Conservation (phyloP, 2,113 vertebrate species). For the Ailuropoda melanoleuca region DNA sequence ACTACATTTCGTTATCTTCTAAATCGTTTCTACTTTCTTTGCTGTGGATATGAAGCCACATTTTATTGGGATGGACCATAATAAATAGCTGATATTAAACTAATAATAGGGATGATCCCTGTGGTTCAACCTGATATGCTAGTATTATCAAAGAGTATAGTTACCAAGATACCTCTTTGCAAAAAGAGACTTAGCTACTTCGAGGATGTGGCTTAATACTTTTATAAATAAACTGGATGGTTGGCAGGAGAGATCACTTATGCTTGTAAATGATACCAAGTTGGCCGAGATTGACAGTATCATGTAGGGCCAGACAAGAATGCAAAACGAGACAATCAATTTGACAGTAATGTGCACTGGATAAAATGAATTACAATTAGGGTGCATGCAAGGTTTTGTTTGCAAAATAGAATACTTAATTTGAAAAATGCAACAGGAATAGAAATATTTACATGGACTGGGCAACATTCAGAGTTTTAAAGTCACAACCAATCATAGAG, state of each 20-base stretch:
- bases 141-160: background rate
- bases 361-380: conserved; percentile 18
- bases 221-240: conserved; percentile 40
- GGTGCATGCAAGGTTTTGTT: background rate
- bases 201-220: conserved; percentile 28
- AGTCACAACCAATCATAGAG: background rate
- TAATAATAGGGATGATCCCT: background rate
- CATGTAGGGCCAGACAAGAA: background rate
- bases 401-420: conserved; percentile 54
- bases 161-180: conserved; percentile 9
- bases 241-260: conserved; percentile 20
- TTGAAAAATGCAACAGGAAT: conserved; percentile 31
- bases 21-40: background rate
- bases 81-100: background rate
- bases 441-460: background rate
- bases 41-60: background rate
- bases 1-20: background rate
- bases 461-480: background rate
- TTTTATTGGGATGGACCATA: background rate
- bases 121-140: background rate
- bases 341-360: background rate
- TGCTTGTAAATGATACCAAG: conserved; percentile 13
- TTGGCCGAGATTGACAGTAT: background rate
- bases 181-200: background rate
- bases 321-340: background rate